A percentile compares a stretch with the other conserved stretches of the same genome.
phyloP scores from a whole-genome alignment of 1,140 invertebrate species.

The Andricus grossulariae region DNA sequence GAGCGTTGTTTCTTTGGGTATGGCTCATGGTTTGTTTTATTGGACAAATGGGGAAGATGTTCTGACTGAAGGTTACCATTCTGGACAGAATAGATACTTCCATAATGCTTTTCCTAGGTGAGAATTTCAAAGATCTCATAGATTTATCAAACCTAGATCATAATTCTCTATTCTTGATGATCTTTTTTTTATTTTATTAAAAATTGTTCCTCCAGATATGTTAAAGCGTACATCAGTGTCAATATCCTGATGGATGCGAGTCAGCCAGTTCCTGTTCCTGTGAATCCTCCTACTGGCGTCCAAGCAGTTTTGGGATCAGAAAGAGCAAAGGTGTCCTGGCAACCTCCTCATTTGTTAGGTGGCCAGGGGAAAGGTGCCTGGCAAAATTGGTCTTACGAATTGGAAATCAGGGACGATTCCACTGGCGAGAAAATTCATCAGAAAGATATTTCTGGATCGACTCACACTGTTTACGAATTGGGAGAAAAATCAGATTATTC shows the following conservation, averaged over 20 bases:
- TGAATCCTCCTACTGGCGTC: conserved; percentile 85
- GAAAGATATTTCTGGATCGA: conserved; percentile 79
- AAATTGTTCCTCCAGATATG: conserved; percentile 48
- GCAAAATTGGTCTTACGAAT: conserved; percentile 90
- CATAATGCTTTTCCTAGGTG: conserved; percentile 82
- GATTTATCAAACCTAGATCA: background rate
- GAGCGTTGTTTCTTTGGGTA: conserved; percentile 85
- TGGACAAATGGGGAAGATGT: conserved; percentile 88
- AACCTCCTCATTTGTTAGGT: conserved; percentile 83
- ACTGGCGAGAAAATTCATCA: conserved; percentile 73
- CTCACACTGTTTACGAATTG: conserved; percentile 80
- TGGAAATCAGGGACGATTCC: conserved; percentile 82
- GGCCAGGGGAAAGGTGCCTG: conserved; percentile 89
- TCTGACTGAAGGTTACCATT: conserved; percentile 84
- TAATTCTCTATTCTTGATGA: background rate
- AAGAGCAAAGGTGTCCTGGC: conserved; percentile 87
- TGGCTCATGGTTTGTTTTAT: conserved; percentile 86
- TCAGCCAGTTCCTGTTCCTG: conserved; percentile 86
- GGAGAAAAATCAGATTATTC: conserved; percentile 85
- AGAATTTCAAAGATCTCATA: conserved; percentile 4
- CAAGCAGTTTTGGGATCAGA: conserved; percentile 86
- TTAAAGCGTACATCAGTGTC: conserved; percentile 74
- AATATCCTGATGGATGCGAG: conserved; percentile 80
- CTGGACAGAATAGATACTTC: conserved; percentile 80
- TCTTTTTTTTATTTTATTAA: background rate